Evolutionary conservation across 2,888 invertebrate genomes (phyloP).

Genomic region (Caenorhabditis japonica): DNA sequence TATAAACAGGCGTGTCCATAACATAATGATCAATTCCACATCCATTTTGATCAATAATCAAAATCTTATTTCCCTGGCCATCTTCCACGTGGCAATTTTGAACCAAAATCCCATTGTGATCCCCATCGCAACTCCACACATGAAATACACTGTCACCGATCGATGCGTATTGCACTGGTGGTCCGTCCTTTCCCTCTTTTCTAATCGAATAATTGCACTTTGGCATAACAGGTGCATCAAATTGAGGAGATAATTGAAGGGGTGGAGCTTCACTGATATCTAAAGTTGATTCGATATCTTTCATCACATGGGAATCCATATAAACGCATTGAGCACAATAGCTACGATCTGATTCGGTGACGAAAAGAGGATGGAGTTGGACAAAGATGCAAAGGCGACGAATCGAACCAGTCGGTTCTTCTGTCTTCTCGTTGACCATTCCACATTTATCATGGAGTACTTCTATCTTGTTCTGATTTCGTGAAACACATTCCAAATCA

Average conservation of each 20-base stretch:
- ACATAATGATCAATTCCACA: conserved; percentile 77
- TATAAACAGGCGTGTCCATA: conserved; percentile 74
- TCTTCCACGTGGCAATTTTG: conserved; percentile 77
- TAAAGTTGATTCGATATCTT: conserved; percentile 71
- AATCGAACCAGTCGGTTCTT: conserved; percentile 68
- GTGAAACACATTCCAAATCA: conserved; percentile 66
- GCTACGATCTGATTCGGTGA: conserved; percentile 75
- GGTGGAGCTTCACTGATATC: conserved; percentile 74
- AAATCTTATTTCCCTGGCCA: conserved; percentile 74
- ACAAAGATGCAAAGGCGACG: conserved; percentile 74
- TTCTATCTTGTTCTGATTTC: conserved; percentile 72
- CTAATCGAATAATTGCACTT: conserved; percentile 74
- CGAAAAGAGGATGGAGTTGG: conserved; percentile 76
- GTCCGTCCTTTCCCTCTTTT: conserved; percentile 71
- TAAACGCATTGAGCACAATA: conserved; percentile 77
- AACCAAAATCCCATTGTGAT: conserved; percentile 75
- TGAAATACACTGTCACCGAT: conserved; percentile 76
- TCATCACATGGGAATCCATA: conserved; percentile 72
- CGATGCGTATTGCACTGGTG: conserved; percentile 74
- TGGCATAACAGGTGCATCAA: conserved; percentile 71
- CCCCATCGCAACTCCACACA: conserved; percentile 76
- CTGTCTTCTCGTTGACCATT: conserved; percentile 71
- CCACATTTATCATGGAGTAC: conserved; percentile 74
- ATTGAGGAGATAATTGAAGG: conserved; percentile 73
- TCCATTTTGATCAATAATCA: conserved; percentile 77